phyloP scores from a whole-genome alignment of 2,888 invertebrate species.

The Morinoia aosen region DNA sequence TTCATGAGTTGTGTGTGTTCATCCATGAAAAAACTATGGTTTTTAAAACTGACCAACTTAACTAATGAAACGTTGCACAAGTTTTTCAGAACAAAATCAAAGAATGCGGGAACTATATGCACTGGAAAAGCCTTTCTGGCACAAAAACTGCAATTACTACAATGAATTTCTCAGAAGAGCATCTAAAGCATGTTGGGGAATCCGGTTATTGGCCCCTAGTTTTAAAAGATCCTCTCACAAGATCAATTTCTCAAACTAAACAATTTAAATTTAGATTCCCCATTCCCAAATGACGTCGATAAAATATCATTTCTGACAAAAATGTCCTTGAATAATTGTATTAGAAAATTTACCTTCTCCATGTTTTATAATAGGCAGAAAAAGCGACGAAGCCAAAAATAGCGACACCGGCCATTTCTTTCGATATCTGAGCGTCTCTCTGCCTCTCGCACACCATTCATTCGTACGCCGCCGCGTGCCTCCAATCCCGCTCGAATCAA shows the following conservation, averaged over 20 bases:
- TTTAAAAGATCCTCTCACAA: neutral
- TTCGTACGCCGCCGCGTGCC: neutral
- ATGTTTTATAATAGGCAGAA: neutral
- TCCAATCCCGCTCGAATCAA: constrained; percentile 35
- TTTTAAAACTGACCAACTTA: too few relatives aligned
- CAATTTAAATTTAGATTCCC: neutral
- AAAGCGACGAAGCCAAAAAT: neutral
- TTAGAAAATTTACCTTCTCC: neutral
- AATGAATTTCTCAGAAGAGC: neutral
- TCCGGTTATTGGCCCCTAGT: neutral
- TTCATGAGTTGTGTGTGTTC: too few relatives aligned
- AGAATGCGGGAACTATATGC: too few relatives aligned
- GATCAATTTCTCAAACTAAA: neutral
- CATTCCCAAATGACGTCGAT: neutral
- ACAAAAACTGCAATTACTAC: neutral
- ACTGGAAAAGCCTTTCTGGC: neutral
- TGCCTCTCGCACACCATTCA: neutral
- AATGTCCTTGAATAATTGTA: neutral
- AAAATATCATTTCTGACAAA: neutral
- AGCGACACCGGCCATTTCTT: neutral
- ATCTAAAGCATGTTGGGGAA: neutral
- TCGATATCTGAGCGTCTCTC: neutral
- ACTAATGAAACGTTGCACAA: too few relatives aligned
- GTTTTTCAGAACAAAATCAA: too few relatives aligned
- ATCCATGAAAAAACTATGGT: too few relatives aligned